Evolutionary conservation across 2,113 vertebrate genomes (phyloP), one percentile per base, ranked within the genome.

Genomic region (Carassius gibelio): DNA sequence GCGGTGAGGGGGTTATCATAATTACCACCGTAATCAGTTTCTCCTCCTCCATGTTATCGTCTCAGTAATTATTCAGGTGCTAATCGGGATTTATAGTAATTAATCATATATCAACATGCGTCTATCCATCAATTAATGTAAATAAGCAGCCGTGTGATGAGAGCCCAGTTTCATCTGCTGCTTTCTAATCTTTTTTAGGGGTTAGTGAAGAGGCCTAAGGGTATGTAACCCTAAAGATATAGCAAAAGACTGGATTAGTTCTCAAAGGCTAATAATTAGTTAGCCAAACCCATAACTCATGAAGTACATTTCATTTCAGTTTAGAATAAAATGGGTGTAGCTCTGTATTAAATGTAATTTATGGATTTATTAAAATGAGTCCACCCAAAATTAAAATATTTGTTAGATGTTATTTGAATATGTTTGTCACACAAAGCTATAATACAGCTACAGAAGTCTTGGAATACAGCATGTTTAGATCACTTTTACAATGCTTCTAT

Each of bases 1-100:
- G 74, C 66, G 38, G 74, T 78, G 75, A 11, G n/a, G 45, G 69
- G 90, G 92, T 92, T 89, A 87, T 48, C 81, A 92, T 92, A 92
- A 94, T 94, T 93, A 93, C 93, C 91, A 91, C 89, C 74, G 57
- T 89, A 89, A 92, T 92, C 90, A 93, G 80, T 55, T 76, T 88
- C 71, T 57, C 5, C 57, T 78, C 84, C 76, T 88, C 78, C 30
- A 42, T 90, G 87, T 90, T 92, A 92, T 93, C 90, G 21, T 85
- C 86, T 88, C 85, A 88, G 89, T 93, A 94, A 93, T 93, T 91
- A 91, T 88, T 86, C 72, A 79, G 64, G 48, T 85, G 85, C 89
- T 91, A 91, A 92, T 93, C 91, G 86, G 88, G 82, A 90, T 89
- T 93, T 87, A 89, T 78, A 91, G 85, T 90, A 91, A 93, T 92